Evolutionary conservation across 92 coral and sea anemone genomes (phyloP).

Genomic region (Nematostella vectensis): DNA sequence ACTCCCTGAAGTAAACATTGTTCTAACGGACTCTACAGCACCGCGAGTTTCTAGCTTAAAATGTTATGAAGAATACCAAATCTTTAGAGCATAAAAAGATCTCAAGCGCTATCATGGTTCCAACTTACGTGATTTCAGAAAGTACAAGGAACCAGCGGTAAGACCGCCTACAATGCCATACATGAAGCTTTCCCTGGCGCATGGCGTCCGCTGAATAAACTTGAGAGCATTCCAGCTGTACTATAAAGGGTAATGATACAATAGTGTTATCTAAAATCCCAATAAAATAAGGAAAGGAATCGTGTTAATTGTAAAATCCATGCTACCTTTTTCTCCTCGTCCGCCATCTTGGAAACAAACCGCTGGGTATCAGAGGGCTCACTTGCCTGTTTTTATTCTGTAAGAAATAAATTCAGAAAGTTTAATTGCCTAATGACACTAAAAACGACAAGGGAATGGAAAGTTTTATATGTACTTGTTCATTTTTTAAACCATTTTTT

Average conservation of each 20-base stretch:
- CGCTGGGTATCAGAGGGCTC: not conserved
- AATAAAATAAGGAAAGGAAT: no score
- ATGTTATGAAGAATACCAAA: not conserved
- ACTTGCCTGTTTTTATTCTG: no score
- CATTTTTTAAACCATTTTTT: no score
- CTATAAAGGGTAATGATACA: not conserved
- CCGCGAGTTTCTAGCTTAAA: not conserved
- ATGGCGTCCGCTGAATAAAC: slow-evolving; percentile 76
- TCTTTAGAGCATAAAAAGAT: no score
- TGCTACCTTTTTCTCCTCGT: slow-evolving; percentile 1
- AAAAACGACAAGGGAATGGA: no score
- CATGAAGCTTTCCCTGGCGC: slow-evolving; percentile 78
- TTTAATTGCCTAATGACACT: no score
- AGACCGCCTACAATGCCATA: slow-evolving; percentile 80
- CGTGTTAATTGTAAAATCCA: no score
- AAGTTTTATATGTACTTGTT: no score
- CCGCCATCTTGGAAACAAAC: slow-evolving; percentile 30
- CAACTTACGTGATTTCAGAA: slow-evolving; percentile 81
- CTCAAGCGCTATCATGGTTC: not conserved
- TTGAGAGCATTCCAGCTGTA: slow-evolving; percentile 50
- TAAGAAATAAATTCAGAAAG: no score
- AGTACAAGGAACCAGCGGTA: slow-evolving; percentile 45
- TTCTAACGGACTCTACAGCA: not conserved
- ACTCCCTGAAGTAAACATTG: no score
- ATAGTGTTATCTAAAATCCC: not conserved